Evolutionary conservation across 1,140 invertebrate genomes (phyloP).

Genomic region (Centruroides sculpturatus): DNA sequence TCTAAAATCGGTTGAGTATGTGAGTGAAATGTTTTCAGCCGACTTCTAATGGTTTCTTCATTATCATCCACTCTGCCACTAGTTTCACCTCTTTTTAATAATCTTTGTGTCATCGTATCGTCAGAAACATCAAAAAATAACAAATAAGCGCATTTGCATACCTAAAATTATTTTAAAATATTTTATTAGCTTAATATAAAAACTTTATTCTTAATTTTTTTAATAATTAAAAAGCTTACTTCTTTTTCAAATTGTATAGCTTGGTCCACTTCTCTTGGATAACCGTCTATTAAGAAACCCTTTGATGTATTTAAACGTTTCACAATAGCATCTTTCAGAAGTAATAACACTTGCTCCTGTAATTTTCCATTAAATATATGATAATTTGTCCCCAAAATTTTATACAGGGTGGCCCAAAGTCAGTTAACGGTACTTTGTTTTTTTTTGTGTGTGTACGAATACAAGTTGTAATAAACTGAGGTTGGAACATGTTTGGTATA

Average conservation of each 20-base stretch:
- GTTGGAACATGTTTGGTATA: too few species aligned
- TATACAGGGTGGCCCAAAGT: too few species aligned
- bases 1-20: conserved; percentile 81
- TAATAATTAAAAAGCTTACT: conserved; percentile 28
- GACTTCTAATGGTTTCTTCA: conserved; percentile 85
- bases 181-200: not conserved
- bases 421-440: too few species aligned
- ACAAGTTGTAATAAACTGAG: too few species aligned
- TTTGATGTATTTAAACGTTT: conserved; percentile 49
- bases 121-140: conserved; percentile 72
- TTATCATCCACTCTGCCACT: conserved; percentile 95
- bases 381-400: too few species aligned
- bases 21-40: conserved; percentile 80
- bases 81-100: conserved; percentile 70
- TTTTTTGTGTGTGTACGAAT: too few species aligned
- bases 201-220: not conserved
- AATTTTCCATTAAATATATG: too few species aligned
- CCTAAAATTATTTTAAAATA: conserved; percentile 29
- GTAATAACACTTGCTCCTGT: conserved; percentile 67
- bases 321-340: conserved; percentile 73
- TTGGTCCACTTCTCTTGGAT: conserved; percentile 80
- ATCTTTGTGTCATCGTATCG: conserved; percentile 64
- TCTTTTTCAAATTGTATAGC: conserved; percentile 71
- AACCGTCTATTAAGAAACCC: conserved; percentile 93
- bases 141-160: conserved; percentile 60